Evolutionary conservation across 2,797 vertebrate genomes (phyloP), one percentile per base, ranked within the genome.

Genomic region (Coracias cyanogaster): DNA sequence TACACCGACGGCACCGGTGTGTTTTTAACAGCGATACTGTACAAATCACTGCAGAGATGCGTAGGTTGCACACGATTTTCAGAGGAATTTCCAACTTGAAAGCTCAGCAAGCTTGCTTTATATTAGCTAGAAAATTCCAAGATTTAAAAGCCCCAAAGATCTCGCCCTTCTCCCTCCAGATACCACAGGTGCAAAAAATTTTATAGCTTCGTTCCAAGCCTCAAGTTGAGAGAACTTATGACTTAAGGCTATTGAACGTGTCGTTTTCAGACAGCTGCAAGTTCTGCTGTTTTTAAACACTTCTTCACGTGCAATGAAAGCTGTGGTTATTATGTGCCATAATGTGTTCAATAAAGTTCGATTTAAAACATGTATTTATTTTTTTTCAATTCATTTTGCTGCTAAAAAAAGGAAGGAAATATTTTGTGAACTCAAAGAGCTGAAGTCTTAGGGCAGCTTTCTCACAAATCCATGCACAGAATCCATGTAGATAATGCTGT

Each of bases 251-350:
- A 93, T 95, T 92, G 93, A 72, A 86, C 69, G 2, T 33, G 81
- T 41, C 78, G 73, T 89, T 82, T 89, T 90, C 92, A 96, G 86
- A 89, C 95, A 96, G 83, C 93, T 95, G 94, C 96, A 90, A 69
- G 81, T 94, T 95, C 72, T 90, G 77, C 91, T 96, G 41, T 93
- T 96, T 95, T 96, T 80, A 95, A 95, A 91, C 31, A 17, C 65
- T 87, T 85, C 90, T 92, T 90, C 69, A 57, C 1, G 0, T 80
- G 65, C 78, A 90, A 37, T 64, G 70, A 77, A 86, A 88, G 57
- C 45, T 64, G 12, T 33, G 26, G 29, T 77, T 93, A 43, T 66
- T 79, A 21, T 31, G 7, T 62, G n/a, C 60, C 70, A 21, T 73
- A 76, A 60, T 58, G 41, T 49, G 71, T 57, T 94, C 57, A 49